Percentiles rank a stretch among this genome's conserved stretches.
Evolutionary conservation across 2,113 vertebrate species (phyloP).

Genomic region (Halichoeres trimaculatus): DNA sequence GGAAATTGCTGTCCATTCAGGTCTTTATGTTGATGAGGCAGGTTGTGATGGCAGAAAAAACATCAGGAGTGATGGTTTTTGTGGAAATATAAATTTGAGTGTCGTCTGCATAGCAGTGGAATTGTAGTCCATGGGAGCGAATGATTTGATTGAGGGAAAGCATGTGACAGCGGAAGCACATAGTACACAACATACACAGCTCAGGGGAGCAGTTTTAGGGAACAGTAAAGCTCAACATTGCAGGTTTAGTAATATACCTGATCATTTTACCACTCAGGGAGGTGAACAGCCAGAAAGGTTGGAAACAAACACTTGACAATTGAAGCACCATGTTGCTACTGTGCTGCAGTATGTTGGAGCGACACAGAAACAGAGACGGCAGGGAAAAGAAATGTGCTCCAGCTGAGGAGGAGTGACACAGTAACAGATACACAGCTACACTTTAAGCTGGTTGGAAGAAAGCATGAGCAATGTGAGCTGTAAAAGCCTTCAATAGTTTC

Average conservation of each 20-base stretch:
- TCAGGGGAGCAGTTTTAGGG: constrained; percentile 14
- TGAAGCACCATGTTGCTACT: constrained; percentile 25
- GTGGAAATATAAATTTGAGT: too few species aligned
- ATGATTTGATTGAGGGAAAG: too few species aligned
- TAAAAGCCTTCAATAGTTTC: constrained; percentile 15
- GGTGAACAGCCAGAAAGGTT: constrained; percentile 38
- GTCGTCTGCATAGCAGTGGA: too few species aligned
- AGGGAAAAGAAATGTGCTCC: constrained; percentile 26
- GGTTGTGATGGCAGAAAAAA: too few species aligned
- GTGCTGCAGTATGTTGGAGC: constrained; percentile 8
- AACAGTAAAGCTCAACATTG: constrained; percentile 33
- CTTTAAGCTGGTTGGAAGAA: constrained; percentile 23
- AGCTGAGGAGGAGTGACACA: constrained; percentile 20
- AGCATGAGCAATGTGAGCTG: constrained; percentile 18
- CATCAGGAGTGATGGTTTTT: too few species aligned
- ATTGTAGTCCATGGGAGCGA: too few species aligned
- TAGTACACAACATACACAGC: constrained; percentile 17
- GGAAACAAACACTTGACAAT: constrained; percentile 44
- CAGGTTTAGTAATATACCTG: constrained; percentile 1
- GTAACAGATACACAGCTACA: constrained; percentile 24
- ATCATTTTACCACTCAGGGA: constrained; percentile 1
- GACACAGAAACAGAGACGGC: constrained; percentile 30
- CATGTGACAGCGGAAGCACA: constrained; percentile 7
- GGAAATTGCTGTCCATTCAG: too few species aligned
- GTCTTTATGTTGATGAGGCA: too few species aligned